These are phyloP conservation scores for Gymnodraco acuticeps DNA, from an alignment of 2,797 vertebrate species.

Conservation along the genomic window DNA sequence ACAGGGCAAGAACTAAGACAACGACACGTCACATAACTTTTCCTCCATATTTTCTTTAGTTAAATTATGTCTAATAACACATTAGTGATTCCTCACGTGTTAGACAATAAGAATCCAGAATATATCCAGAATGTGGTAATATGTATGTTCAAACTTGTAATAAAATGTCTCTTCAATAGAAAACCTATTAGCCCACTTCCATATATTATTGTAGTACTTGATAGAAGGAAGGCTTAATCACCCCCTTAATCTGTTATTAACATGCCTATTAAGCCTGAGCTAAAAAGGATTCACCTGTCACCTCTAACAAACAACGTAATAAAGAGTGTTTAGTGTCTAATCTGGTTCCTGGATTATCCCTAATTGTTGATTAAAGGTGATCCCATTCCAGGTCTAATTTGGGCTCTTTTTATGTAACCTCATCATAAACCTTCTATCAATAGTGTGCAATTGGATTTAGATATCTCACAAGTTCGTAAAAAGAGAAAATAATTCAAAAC, in stretches of 20 bases:
- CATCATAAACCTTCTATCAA: not conserved
- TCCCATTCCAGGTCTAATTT: not conserved
- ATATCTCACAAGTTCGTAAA: not conserved
- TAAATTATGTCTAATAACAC: not conserved
- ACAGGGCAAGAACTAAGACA: not conserved
- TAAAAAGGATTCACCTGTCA: conserved; percentile 5
- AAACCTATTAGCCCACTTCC: not conserved
- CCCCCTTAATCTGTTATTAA: conserved; percentile 5
- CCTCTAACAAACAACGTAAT: conserved; percentile 9
- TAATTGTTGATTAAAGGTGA: not conserved
- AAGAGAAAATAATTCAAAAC: not conserved
- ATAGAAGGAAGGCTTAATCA: not conserved
- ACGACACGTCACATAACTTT: not conserved
- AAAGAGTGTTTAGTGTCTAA: conserved; percentile 2
- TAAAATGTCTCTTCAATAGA: not conserved
- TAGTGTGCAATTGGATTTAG: not conserved
- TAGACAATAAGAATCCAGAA: not conserved
- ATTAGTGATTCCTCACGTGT: not conserved
- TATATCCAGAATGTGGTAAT: not conserved
- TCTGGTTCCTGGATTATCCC: conserved; percentile 21
- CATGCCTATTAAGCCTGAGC: not conserved
- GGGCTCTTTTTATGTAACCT: not conserved
- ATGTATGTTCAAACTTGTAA: no score
- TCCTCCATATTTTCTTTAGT: not conserved
- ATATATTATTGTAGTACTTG: not conserved